phyloP scores from a whole-genome alignment of 2,113 vertebrate genomes.

The Oxygymnocypris stewartii region DNA sequence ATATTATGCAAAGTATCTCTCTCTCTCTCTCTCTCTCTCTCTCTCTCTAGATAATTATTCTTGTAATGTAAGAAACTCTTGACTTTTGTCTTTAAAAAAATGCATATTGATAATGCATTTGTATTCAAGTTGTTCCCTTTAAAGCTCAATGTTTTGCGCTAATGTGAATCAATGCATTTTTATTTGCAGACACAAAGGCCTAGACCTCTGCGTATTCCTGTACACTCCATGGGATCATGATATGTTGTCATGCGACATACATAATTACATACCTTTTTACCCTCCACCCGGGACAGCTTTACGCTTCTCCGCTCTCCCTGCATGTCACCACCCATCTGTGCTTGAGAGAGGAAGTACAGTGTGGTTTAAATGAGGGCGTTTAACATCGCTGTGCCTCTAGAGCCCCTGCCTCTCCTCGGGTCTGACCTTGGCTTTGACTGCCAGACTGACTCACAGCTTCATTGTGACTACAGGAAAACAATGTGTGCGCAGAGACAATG shows the following conservation, averaged over 20 bases:
- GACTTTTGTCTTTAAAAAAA: background rate
- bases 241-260: conserved; percentile 13
- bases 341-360: conserved; percentile 29
- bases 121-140: background rate
- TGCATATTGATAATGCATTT: background rate
- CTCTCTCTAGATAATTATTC: background rate
- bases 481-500: conserved; percentile 39
- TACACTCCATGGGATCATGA: background rate
- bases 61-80: background rate
- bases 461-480: conserved; percentile 34
- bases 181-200: conserved; percentile 16
- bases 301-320: conserved; percentile 4
- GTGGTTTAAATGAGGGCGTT: conserved; percentile 42
- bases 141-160: background rate
- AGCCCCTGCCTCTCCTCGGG: conserved; percentile 20
- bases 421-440: conserved; percentile 46
- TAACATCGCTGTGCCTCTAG: conserved; percentile 27
- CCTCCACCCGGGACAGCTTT: conserved; percentile 14
- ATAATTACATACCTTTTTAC: conserved; percentile 32
- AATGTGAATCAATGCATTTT: background rate
- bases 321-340: conserved; percentile 21
- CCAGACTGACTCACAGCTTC: conserved; percentile 18
- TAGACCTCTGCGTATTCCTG: background rate
- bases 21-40: no score
- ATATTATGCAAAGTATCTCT: background rate